phyloP scores from a whole-genome alignment of 2,888 invertebrate genomes.

The Dynastes hyllus region DNA sequence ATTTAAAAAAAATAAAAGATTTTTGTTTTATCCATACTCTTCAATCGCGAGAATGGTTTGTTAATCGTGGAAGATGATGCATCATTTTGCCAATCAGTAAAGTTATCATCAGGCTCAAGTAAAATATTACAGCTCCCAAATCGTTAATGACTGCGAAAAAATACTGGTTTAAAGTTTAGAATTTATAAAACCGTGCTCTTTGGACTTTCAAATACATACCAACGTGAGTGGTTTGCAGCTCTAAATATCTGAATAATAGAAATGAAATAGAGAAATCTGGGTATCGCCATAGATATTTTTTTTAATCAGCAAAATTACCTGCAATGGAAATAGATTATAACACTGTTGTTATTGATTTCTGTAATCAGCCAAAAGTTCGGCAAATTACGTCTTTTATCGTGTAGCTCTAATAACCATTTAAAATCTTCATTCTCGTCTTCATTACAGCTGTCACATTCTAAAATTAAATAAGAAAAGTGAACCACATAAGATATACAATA shows the following conservation, averaged over 20 bases:
- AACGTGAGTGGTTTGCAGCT: conserved; percentile 73
- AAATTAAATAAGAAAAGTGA: conserved; percentile 18
- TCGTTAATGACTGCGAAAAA: conserved; percentile 80
- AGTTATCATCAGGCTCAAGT: conserved; percentile 76
- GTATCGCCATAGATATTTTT: too few relatives aligned
- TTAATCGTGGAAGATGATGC: conserved; percentile 61
- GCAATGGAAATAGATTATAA: conserved; percentile 81
- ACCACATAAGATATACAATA: too few relatives aligned
- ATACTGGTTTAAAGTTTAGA: conserved; percentile 81
- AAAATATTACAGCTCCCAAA: conserved; percentile 78
- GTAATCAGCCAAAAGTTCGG: conserved; percentile 84
- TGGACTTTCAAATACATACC: conserved; percentile 73
- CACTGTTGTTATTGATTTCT: conserved; percentile 74
- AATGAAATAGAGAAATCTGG: conserved; percentile 14
- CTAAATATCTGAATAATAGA: conserved; percentile 71
- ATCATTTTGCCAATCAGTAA: conserved; percentile 63
- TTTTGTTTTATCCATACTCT: conserved; percentile 69
- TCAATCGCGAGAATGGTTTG: conserved; percentile 65
- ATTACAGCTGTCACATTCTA: conserved; percentile 78
- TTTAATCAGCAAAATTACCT: conserved; percentile 68
- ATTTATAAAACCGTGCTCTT: too few relatives aligned
- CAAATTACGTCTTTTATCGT: conserved; percentile 72
- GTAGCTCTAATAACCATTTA: conserved; percentile 74
- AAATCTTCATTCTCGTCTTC: conserved; percentile 77
- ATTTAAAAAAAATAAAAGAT: too few relatives aligned